phyloP scores from a whole-genome alignment of 2,888 invertebrate genomes.

The Drosophila paranaensis region DNA sequence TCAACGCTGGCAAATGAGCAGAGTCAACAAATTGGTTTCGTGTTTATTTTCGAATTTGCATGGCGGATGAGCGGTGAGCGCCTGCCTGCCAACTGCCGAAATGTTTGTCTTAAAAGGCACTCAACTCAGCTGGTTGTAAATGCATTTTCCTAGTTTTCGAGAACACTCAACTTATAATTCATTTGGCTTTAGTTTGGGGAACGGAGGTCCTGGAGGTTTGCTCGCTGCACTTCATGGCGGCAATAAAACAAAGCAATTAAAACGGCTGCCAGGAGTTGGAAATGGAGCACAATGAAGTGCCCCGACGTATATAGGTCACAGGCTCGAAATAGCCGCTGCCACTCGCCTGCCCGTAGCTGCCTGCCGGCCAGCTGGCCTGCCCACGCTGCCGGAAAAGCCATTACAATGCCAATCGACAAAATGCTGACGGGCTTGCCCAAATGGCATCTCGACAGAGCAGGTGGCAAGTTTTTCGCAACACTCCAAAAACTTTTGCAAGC shows the following conservation, averaged over 20 bases:
- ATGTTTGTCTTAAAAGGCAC: conserved; percentile 15
- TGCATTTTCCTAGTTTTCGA: conserved; percentile 5
- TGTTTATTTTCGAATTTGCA: conserved; percentile 64
- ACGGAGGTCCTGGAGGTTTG: conserved; percentile 1
- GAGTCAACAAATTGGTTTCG: conserved; percentile 47
- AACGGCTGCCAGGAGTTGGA: conserved; percentile 53
- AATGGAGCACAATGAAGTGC: conserved; percentile 35
- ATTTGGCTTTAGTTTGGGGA: conserved; percentile 15
- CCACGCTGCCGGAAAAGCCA: conserved; percentile 56
- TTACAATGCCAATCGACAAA: conserved; percentile 77
- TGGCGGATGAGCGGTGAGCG: conserved; percentile 24
- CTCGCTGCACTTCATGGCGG: conserved; percentile 46
- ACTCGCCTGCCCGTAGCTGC: conserved; percentile 6
- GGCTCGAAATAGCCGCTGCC: conserved; percentile 53
- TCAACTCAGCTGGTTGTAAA: conserved; percentile 10
- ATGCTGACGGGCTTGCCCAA: conserved; percentile 50
- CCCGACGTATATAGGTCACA: conserved; percentile 68
- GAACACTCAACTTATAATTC: conserved; percentile 26
- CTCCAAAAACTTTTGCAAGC: conserved; percentile 54
- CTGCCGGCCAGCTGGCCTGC: conserved; percentile 17
- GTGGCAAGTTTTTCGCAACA: conserved; percentile 39
- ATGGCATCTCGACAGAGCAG: conserved; percentile 43
- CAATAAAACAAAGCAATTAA: conserved; percentile 76
- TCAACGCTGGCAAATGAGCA: conserved; percentile 35
- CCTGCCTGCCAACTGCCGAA: conserved; percentile 1